Evolutionary conservation across 2,888 invertebrate species (phyloP).

Genomic region (Cephus runcator): DNA sequence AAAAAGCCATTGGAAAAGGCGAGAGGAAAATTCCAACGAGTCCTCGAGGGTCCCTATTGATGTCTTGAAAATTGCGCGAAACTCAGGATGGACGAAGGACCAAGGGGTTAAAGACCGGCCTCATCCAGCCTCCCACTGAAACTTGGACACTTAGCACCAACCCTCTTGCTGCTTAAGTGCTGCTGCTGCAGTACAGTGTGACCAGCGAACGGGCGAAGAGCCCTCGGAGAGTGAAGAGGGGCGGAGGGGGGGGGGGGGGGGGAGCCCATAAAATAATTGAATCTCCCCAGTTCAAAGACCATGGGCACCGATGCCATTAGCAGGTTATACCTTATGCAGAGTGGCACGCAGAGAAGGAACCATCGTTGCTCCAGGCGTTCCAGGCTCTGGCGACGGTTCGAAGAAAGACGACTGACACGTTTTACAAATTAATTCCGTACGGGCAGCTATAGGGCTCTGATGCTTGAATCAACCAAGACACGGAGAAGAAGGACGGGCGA

Average conservation of each 20-base stretch:
- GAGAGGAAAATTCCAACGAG: conserved; percentile 27
- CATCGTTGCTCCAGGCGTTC: not conserved
- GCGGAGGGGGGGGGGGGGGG: too few species aligned
- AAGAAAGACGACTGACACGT: not conserved
- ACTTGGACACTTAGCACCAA: not conserved
- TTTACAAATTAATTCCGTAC: not conserved
- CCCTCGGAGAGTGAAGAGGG: not conserved
- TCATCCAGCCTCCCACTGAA: not conserved
- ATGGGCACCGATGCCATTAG: not conserved
- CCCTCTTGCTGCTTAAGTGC: not conserved
- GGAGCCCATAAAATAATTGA: not conserved
- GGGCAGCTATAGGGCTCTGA: not conserved
- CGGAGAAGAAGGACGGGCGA: not conserved
- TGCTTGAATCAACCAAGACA: not conserved
- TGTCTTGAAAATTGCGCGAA: not conserved
- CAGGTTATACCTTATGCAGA: not conserved
- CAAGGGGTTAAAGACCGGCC: too few species aligned
- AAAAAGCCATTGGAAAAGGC: conserved; percentile 13
- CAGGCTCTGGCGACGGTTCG: not conserved
- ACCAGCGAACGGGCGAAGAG: not conserved
- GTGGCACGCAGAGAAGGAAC: not conserved
- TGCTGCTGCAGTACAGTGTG: not conserved
- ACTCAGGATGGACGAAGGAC: not conserved
- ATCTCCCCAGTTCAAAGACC: not conserved
- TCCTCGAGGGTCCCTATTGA: not conserved